These are phyloP conservation scores for Drosophila lutescens DNA, from an alignment of 2,888 invertebrate species.

Conservation along the genomic window DNA sequence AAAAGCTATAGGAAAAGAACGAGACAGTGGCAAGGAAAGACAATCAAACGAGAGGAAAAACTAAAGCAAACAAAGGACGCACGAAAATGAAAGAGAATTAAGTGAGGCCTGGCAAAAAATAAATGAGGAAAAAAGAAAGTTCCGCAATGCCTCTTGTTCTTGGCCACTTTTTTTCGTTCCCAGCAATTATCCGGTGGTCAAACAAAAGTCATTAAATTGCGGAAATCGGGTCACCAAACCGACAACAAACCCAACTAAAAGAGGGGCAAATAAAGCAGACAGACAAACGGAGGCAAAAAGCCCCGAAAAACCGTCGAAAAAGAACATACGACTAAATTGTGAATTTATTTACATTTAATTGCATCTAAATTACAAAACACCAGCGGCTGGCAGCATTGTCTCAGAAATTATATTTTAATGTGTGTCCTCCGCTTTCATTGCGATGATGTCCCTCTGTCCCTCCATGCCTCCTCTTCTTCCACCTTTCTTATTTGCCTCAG, in stretches of 20 bases:
- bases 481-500: conserved; percentile 37
- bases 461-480: not conserved
- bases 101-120: conserved; percentile 17
- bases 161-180: conserved; percentile 44
- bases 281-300: conserved; percentile 17
- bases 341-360: conserved; percentile 79
- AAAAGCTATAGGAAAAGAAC: not conserved
- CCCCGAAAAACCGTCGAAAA: conserved; percentile 51
- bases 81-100: conserved; percentile 28
- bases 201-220: conserved; percentile 80
- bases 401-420: conserved; percentile 44
- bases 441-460: conserved; percentile 42
- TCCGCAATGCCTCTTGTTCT: conserved; percentile 46
- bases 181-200: conserved; percentile 77
- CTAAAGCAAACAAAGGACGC: conserved; percentile 31
- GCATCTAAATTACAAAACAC: conserved; percentile 73
- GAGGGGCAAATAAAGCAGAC: conserved; percentile 10
- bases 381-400: conserved; percentile 33
- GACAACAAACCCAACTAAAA: conserved; percentile 43
- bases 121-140: conserved; percentile 57
- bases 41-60: conserved; percentile 44
- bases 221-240: conserved; percentile 78
- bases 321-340: conserved; percentile 70
- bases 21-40: conserved; percentile 8
- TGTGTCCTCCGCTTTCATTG: conserved; percentile 45